Percentiles rank a stretch among this genome's conserved stretches.
Conservation (phyloP, 1,140 invertebrate species). For the Phymorhynchus buccinoides region DNA sequence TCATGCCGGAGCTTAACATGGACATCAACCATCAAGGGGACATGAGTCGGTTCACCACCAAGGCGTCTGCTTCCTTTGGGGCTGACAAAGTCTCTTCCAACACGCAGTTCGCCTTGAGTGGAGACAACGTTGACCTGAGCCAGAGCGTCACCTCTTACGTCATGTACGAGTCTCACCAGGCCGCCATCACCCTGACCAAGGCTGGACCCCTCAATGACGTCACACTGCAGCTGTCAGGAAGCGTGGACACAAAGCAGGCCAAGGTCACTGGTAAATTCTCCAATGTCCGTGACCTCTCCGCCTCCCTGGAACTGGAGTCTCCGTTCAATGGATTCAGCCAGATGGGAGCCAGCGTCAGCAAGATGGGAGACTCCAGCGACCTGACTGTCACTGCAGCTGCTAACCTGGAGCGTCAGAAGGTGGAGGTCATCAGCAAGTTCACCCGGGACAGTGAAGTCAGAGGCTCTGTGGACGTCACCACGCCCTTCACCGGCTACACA, state of each 20-base stretch:
- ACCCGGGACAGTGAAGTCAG: not conserved
- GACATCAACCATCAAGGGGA: slow-evolving; percentile 40
- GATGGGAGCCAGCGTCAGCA: slow-evolving; percentile 2
- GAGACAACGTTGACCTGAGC: slow-evolving; percentile 8
- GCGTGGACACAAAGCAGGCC: not conserved
- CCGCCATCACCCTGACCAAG: slow-evolving; percentile 5
- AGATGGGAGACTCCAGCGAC: not conserved
- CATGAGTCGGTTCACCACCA: slow-evolving; percentile 31
- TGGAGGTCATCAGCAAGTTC: not conserved
- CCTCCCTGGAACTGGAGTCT: slow-evolving; percentile 14
- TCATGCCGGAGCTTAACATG: slow-evolving; percentile 11
- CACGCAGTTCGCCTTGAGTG: not conserved
- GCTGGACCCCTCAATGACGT: not conserved
- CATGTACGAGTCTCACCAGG: not conserved
- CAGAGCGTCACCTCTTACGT: not conserved
- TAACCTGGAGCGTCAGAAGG: slow-evolving; percentile 14
- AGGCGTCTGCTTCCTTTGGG: not conserved
- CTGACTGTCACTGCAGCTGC: not conserved
- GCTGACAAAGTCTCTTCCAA: slow-evolving; percentile 15
- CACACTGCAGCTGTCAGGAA: slow-evolving; percentile 11
- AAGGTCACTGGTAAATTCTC: not conserved
- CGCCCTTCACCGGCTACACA: slow-evolving; percentile 5
- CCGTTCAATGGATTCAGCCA: slow-evolving; percentile 24
- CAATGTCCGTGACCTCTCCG: not conserved
- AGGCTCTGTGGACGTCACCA: slow-evolving; percentile 8